A percentile compares a stretch with the other conserved stretches of the same genome.
phyloP scores from a whole-genome alignment of 2,113 vertebrate species.

The Poeciliopsis turrubarensis region DNA sequence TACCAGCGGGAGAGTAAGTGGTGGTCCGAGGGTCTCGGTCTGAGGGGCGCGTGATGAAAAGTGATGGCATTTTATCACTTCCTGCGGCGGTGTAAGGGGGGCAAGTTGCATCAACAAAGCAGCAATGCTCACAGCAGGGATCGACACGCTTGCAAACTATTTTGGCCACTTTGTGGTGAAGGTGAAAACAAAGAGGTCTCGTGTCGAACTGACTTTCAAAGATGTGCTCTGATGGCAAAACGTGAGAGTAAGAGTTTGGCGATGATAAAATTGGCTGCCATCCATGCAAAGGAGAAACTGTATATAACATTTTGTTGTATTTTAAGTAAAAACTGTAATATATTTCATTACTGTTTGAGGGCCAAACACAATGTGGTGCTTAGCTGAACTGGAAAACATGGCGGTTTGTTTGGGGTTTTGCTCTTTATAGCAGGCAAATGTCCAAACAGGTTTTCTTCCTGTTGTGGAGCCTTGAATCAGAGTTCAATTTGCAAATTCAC shows the following conservation, averaged over 20 bases:
- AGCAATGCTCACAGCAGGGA: neutral
- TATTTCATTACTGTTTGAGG: too few relatives aligned
- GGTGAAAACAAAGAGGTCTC: slow-evolving; percentile 13
- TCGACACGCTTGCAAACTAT: slow-evolving; percentile 9
- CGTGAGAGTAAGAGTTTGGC: neutral
- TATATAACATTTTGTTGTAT: too few relatives aligned
- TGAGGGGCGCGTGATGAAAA: slow-evolving; percentile 60
- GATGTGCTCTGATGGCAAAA: slow-evolving; percentile 19
- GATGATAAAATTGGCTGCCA: slow-evolving; percentile 5
- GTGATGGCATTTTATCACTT: slow-evolving; percentile 59
- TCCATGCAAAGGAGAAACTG: too few relatives aligned
- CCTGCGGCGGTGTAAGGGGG: neutral
- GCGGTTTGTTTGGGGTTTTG: too few relatives aligned
- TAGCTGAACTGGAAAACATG: too few relatives aligned
- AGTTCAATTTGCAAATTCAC: too few relatives aligned
- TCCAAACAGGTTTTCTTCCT: too few relatives aligned
- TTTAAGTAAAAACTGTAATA: too few relatives aligned
- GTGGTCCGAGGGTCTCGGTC: slow-evolving; percentile 54
- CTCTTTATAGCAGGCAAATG: too few relatives aligned
- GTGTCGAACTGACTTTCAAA: slow-evolving; percentile 19
- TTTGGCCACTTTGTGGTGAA: slow-evolving; percentile 10
- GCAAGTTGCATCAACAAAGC: neutral
- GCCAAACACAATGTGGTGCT: too few relatives aligned
- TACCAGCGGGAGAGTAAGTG: slow-evolving; percentile 61
- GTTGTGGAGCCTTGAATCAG: too few relatives aligned